Base-by-base conservation (phyloP, 2,888 invertebrate species). In the Gastracanthus pulcherrimus region DNA sequence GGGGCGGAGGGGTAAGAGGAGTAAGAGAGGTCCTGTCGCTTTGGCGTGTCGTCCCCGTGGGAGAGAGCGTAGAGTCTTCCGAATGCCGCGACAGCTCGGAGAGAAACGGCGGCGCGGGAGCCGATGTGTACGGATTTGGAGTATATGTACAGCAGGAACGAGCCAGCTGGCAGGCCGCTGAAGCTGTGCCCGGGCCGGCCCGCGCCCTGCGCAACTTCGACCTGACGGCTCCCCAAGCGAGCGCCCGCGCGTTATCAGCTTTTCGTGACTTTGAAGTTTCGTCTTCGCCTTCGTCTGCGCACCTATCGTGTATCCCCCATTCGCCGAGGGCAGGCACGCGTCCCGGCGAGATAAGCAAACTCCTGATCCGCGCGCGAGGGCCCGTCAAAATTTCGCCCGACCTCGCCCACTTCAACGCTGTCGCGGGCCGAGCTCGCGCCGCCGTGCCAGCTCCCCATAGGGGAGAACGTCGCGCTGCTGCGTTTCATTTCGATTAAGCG, bases 201-300 rank as follows among this genome's bases (percentile, higher is more conserved):
- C n/a, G n/a, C n/a, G 34, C 48, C n/a, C 16, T 7, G 6, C 7
- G 26, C 19, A 75, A 76, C 36, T 76, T 67, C 34, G 34, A 23
- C 5, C 58, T 45, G 84, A 84, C 84, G 83, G 83, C 82, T 83
- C 84, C 81, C 79, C 66, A 81, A n/a, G n/a, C n/a, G n/a, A n/a
- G n/a, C n/a, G n/a, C n/a, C n/a, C n/a, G 81, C 80, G 76, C 81
- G 82, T 84, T 84, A 83, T 84, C 84, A 84, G 84, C 82, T 83
- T 82, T 82, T 45, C 76, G 79, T 84, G 83, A 84, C 83, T 84
- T 82, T 78, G 76, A 66, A 66, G 75, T 84, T 83, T 66, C 76
- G 34, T 80, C 76, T 51, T 76, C 66, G 74, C 60, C 77, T 76
- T 81, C 81, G 36, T 34, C 64, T 67, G 19, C 45, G 3, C 48